These are phyloP conservation scores for Micoletzkya japonica DNA, from an alignment of 2,888 invertebrate genomes.

Conservation along the genomic window DNA sequence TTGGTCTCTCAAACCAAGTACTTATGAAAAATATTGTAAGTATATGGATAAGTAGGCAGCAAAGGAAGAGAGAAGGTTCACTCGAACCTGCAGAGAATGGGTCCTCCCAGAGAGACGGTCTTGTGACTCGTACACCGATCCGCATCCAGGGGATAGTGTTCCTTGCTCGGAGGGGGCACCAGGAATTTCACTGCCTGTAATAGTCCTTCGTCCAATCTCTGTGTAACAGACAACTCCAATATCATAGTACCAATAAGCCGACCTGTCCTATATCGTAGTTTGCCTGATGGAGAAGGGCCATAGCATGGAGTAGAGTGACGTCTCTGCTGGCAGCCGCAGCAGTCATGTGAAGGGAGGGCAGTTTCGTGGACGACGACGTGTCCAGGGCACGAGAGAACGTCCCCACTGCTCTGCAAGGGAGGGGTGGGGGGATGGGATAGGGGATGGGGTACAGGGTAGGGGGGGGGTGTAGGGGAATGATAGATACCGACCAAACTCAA, in stretches of 20 bases:
- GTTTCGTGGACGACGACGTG: constrained; percentile 95
- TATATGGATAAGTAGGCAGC: not conserved
- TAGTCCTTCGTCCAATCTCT: not conserved
- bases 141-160: constrained; percentile 61
- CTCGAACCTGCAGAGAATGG: constrained; percentile 53
- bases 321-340: constrained; percentile 98
- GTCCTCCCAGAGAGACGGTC: constrained; percentile 62
- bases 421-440: not conserved
- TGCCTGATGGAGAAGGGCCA: constrained; percentile 92
- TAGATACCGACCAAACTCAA: no score
- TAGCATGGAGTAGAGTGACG: constrained; percentile 97
- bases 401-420: constrained; percentile 77
- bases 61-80: not conserved
- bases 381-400: constrained; percentile 98
- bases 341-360: constrained; percentile 97
- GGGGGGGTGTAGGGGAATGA: no score
- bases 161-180: constrained; percentile 66
- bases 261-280: constrained; percentile 85
- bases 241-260: not conserved
- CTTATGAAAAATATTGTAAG: not conserved
- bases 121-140: constrained; percentile 58
- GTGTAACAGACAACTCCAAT: not conserved
- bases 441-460: no score
- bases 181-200: constrained; percentile 55
- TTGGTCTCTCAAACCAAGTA: constrained; percentile 78